Base-by-base conservation (phyloP, 2,888 invertebrate species). In the Phymatocera aterrima region DNA sequence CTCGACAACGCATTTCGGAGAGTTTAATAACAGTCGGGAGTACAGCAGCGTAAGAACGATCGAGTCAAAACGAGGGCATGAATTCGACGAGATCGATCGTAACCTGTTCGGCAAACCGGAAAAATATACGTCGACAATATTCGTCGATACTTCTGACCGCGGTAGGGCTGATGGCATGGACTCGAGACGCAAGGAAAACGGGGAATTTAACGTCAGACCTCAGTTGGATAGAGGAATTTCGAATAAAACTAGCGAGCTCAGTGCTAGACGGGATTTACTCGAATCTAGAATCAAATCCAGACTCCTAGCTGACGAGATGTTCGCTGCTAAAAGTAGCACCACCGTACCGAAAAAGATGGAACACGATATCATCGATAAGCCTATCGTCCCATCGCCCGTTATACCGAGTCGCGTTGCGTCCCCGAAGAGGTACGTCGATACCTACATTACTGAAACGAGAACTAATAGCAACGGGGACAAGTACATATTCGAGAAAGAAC, bases 231-330 rank as follows among this genome's bases (percentile, higher is more conserved):
- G 48, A 43, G 70, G 24, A 4, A 57, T 57, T 31, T 80, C 81
- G 4, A 91, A 87, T 78, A 90, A 91, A 79, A 90, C 91, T 34
- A 91, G 89, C 68, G 94, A 95, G 85, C 88, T 96, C 79, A 95
- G 96, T 85, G 94, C 95, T 40, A 91, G 96, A 74, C 92, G 96
- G 18, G 95, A 96, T 80, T 92, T 95, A 51, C 91, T 96, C 18
- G 96, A 96, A 88, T 96, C 96, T 0, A 92, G 96, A 80, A 93
- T 96, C 68, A 93, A 95, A 79, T 94, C 94, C 40, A 92, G 95
- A 65, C 91, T 91, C 83, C 90, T 89, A 34, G 91, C 89, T 40
- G 92, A 92, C 79, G 90, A 90, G 61, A 85, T 87, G 78, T 89
- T 89, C 79, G 86, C 87, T 10, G 85, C 86, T 24, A 87, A 87